Conservation (phyloP, 2,888 invertebrate species). For the Andrena bicolor region DNA sequence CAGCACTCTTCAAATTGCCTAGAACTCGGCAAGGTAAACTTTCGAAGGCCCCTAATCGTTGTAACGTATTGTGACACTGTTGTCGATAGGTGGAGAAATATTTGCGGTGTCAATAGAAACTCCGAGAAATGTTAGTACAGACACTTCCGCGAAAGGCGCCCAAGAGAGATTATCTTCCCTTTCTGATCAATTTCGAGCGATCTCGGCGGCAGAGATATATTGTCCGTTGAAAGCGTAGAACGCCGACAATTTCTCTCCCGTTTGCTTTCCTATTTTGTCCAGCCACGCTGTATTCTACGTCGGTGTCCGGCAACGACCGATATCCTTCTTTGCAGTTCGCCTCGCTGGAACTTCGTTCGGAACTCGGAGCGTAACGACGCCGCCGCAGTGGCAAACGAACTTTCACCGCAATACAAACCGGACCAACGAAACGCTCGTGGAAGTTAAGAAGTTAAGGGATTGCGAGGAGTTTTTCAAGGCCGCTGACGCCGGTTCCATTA, state of each 20-base stretch:
- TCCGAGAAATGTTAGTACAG: not conserved
- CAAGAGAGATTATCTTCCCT: not conserved
- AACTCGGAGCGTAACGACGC: conserved; percentile 27
- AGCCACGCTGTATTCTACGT: not conserved
- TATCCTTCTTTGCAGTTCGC: conserved; percentile 30
- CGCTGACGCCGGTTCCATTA: conserved; percentile 31
- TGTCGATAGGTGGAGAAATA: not conserved
- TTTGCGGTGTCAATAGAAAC: not conserved
- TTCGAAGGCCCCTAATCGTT: too few relatives aligned
- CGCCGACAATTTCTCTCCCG: not conserved
- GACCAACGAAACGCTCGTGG: conserved; percentile 59
- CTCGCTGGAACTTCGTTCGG: conserved; percentile 14
- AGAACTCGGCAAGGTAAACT: too few relatives aligned
- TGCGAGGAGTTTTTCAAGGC: conserved; percentile 69
- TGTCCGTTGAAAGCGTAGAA: not conserved
- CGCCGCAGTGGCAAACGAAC: conserved; percentile 60
- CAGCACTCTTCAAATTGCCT: too few relatives aligned
- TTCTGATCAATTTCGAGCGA: not conserved
- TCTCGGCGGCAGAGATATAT: not conserved
- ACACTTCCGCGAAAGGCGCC: not conserved
- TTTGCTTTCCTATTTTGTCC: not conserved
- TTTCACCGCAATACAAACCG: conserved; percentile 64
- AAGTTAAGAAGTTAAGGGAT: conserved; percentile 69
- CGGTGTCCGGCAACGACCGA: conserved; percentile 14
- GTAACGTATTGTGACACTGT: not conserved